phyloP scores from a whole-genome alignment of 2,113 vertebrate genomes.

The Manacus vitellinus region DNA sequence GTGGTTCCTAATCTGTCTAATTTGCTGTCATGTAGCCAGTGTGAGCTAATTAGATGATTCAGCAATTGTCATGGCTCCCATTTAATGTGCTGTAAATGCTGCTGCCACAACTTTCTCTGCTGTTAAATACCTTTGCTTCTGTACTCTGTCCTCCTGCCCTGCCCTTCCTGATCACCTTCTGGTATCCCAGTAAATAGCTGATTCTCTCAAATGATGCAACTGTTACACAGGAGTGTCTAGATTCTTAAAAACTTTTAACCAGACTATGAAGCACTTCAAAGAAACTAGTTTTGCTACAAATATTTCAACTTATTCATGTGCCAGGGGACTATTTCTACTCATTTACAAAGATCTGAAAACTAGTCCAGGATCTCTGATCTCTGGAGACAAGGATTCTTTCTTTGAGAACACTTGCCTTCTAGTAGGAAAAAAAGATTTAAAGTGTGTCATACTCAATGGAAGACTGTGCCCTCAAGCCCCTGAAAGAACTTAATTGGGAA shows the following conservation, averaged over 20 bases:
- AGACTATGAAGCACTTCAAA: background rate
- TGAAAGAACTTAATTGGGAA: background rate
- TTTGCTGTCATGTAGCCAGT: slow-evolving; percentile 48
- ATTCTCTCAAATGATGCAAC: background rate
- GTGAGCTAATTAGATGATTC: slow-evolving; percentile 58
- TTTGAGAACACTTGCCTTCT: background rate
- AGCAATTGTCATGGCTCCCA: slow-evolving; percentile 48
- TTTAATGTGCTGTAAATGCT: slow-evolving; percentile 2
- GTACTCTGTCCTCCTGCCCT: background rate
- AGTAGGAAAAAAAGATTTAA: background rate
- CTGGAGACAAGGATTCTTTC: background rate
- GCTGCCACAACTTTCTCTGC: background rate
- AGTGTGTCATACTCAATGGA: background rate
- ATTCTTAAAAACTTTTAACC: background rate
- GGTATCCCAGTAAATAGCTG: background rate
- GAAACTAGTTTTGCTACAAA: background rate
- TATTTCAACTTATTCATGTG: background rate
- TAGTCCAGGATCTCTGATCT: background rate
- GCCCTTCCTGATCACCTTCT: background rate
- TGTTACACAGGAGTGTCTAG: background rate
- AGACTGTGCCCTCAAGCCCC: background rate
- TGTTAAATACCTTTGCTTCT: slow-evolving; percentile 4
- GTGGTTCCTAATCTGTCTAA: slow-evolving; percentile 55
- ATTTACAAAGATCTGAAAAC: slow-evolving; percentile 14
- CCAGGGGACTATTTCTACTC: background rate